These are phyloP conservation scores for Akabosia matsudoensis DNA, from an alignment of 1,140 invertebrate genomes.

Conservation along the genomic window DNA sequence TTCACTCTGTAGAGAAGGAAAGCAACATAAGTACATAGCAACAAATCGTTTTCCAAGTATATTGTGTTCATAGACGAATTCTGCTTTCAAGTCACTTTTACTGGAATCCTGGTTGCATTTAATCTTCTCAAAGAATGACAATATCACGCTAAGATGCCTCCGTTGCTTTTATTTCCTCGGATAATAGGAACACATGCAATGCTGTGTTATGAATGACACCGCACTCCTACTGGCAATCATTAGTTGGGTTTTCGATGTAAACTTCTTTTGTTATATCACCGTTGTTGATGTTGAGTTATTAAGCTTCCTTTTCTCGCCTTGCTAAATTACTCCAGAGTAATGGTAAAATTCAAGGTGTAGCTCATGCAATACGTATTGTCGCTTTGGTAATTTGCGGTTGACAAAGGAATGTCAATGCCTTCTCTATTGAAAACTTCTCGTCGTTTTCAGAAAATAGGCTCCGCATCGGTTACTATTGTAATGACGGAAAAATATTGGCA, in stretches of 20 bases:
- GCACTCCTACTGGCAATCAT: not conserved
- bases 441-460: not conserved
- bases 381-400: not conserved
- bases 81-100: not conserved
- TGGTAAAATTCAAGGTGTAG: not conserved
- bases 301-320: too few species aligned
- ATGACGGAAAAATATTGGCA: not conserved
- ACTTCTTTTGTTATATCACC: not conserved
- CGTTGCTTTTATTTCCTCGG: not conserved
- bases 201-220: not conserved
- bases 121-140: not conserved
- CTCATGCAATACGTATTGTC: not conserved
- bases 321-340: not conserved
- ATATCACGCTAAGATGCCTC: not conserved
- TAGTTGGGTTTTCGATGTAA: not conserved
- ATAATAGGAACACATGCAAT: not conserved
- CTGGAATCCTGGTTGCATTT: not conserved
- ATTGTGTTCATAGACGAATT: not conserved
- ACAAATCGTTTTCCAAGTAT: not conserved
- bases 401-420: not conserved
- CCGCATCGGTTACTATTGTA: not conserved
- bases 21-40: too few species aligned
- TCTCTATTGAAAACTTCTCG: not conserved
- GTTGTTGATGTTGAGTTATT: not conserved
- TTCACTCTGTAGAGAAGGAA: not conserved